A percentile compares a stretch with the other conserved stretches of the same genome.
Conservation (phyloP, 2,888 invertebrate genomes). For the Halictus quadricinctus region DNA sequence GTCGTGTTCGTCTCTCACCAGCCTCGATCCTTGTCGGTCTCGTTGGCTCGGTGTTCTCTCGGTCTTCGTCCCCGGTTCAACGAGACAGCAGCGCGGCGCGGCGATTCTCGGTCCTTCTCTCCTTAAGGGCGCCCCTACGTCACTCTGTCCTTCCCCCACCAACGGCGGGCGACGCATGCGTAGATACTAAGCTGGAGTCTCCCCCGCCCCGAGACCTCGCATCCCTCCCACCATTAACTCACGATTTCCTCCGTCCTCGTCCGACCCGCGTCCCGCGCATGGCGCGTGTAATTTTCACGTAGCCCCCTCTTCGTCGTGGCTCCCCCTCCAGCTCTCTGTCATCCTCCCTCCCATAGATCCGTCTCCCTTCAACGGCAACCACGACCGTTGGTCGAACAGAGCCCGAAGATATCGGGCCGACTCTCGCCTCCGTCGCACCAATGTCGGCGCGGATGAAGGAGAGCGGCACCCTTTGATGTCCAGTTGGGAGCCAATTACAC, state of each 20-base stretch:
- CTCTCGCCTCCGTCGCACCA: slow-evolving; percentile 68
- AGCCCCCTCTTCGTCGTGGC: slow-evolving; percentile 60
- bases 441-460: slow-evolving; percentile 82
- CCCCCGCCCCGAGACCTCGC: neutral
- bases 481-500: slow-evolving; percentile 83
- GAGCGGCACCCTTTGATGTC: slow-evolving; percentile 82
- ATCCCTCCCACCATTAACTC: slow-evolving; percentile 1
- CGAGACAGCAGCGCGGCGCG: slow-evolving; percentile 33
- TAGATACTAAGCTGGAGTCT: slow-evolving; percentile 13
- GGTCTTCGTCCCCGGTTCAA: slow-evolving; percentile 51
- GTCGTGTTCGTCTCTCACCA: slow-evolving; percentile 73
- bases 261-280: slow-evolving; percentile 68
- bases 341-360: neutral
- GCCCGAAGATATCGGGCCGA: slow-evolving; percentile 36
- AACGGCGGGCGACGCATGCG: slow-evolving; percentile 44
- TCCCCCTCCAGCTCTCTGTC: slow-evolving; percentile 15
- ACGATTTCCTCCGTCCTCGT: slow-evolving; percentile 36
- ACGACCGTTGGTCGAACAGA: slow-evolving; percentile 45
- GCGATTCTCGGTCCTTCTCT: slow-evolving; percentile 25
- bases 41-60: neutral
- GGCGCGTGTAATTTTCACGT: slow-evolving; percentile 80
- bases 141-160: slow-evolving; percentile 1
- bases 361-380: slow-evolving; percentile 30
- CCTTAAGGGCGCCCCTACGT: neutral
- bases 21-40: slow-evolving; percentile 10